Conservation (phyloP, 2,888 invertebrate species). For the Mesopsocus fuscifrons region DNA sequence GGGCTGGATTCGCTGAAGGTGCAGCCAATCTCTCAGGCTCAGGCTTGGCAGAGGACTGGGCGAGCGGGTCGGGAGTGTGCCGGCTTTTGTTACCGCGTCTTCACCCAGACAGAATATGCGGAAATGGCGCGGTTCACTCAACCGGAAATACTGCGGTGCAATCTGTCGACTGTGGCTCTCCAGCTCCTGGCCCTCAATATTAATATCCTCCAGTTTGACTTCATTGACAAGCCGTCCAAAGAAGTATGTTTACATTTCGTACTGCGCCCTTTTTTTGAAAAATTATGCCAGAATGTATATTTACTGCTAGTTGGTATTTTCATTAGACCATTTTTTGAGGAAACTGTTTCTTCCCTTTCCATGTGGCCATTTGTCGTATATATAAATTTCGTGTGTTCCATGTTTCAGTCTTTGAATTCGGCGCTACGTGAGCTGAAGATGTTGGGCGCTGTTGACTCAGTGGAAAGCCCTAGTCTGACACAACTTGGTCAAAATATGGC, state of each 20-base stretch:
- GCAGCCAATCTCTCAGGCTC: conserved; percentile 70
- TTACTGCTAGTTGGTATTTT: too few relatives aligned
- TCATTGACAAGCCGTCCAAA: conserved; percentile 70
- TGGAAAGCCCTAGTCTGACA: conserved; percentile 45
- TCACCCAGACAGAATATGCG: conserved; percentile 58
- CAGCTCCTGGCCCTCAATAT: conserved; percentile 72
- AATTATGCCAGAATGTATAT: too few relatives aligned
- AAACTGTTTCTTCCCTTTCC: too few relatives aligned
- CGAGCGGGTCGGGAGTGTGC: conserved; percentile 75
- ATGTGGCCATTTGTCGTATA: neutral
- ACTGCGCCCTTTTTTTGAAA: too few relatives aligned
- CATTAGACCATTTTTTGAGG: too few relatives aligned
- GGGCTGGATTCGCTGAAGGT: conserved; percentile 71
- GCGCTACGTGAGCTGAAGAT: conserved; percentile 27
- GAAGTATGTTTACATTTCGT: conserved; percentile 28
- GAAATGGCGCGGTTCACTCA: conserved; percentile 46
- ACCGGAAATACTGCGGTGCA: conserved; percentile 73
- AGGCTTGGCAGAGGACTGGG: conserved; percentile 84
- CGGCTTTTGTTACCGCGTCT: conserved; percentile 75
- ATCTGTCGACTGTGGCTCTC: conserved; percentile 51
- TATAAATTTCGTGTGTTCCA: conserved; percentile 12
- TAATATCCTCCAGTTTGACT: conserved; percentile 65
- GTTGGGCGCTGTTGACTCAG: conserved; percentile 42
- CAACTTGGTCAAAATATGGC: conserved; percentile 68
- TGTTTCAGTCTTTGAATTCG: conserved; percentile 20